Conservation (phyloP, 92 coral and sea anemone species). For the Phenganax subtilis region DNA sequence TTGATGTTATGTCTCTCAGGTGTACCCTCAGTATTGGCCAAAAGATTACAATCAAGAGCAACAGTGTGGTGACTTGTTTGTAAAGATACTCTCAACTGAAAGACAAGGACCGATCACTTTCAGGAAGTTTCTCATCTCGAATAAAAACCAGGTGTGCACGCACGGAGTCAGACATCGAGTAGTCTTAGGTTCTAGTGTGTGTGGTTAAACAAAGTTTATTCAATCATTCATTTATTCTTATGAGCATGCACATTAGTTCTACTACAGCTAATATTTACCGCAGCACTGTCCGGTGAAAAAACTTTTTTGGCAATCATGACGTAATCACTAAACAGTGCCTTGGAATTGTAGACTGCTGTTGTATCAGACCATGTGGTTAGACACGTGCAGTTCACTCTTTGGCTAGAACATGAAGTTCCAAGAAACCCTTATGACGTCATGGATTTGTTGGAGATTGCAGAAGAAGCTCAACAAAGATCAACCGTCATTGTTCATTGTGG, state of each 20-base stretch:
- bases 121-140: slow-evolving; percentile 9
- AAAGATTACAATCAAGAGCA: slow-evolving; percentile 2
- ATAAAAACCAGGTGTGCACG: slow-evolving; percentile 1
- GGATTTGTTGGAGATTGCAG: slow-evolving; percentile 74
- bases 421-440: slow-evolving; percentile 76
- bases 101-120: slow-evolving; percentile 9
- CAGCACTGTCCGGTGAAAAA: neutral
- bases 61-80: slow-evolving; percentile 21
- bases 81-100: slow-evolving; percentile 18
- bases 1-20: neutral
- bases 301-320: slow-evolving; percentile 5
- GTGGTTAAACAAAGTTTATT: too few relatives aligned
- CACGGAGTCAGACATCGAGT: too few relatives aligned
- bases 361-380: slow-evolving; percentile 51
- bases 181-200: too few relatives aligned
- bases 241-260: too few relatives aligned
- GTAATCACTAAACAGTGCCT: neutral
- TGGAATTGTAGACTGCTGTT: slow-evolving; percentile 55
- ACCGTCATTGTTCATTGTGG: slow-evolving; percentile 87
- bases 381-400: slow-evolving; percentile 83
- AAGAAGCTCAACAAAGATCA: slow-evolving; percentile 87
- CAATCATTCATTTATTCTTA: too few relatives aligned
- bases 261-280: too few relatives aligned
- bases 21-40: slow-evolving; percentile 29
- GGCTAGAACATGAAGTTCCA: slow-evolving; percentile 84